These are phyloP conservation scores for Tetramorium simillimum DNA, from an alignment of 1,140 invertebrate genomes.

Conservation along the genomic window DNA sequence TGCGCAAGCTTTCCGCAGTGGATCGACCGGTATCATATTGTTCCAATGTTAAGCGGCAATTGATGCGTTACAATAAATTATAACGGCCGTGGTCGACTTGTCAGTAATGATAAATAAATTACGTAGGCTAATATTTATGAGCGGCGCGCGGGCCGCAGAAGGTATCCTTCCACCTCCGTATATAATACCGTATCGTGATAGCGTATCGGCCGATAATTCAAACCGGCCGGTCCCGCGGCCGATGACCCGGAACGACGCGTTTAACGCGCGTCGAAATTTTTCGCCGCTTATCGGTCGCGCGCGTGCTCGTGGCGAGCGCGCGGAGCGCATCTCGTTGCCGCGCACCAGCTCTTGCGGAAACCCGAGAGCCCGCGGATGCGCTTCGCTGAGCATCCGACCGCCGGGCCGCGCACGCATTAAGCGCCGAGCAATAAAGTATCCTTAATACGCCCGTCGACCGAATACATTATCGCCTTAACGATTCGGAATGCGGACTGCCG, in stretches of 20 bases:
- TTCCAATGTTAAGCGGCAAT: conserved; percentile 24
- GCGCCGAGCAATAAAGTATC: conserved; percentile 73
- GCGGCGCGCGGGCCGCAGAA: conserved; percentile 26
- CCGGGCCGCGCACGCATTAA: conserved; percentile 49
- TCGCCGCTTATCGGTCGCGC: conserved; percentile 57
- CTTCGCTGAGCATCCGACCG: conserved; percentile 61
- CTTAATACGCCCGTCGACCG: conserved; percentile 74
- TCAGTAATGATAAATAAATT: conserved; percentile 61
- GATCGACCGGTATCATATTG: background rate
- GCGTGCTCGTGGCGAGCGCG: conserved; percentile 58
- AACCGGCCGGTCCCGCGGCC: conserved; percentile 35
- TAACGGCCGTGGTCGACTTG: conserved; percentile 17
- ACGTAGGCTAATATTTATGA: conserved; percentile 43
- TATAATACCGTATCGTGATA: conserved; percentile 55
- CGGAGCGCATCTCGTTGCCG: conserved; percentile 31
- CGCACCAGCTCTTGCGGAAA: conserved; percentile 55
- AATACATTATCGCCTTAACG: conserved; percentile 75
- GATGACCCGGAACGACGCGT: conserved; percentile 71
- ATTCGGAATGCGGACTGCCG: conserved; percentile 71
- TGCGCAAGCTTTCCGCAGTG: background rate
- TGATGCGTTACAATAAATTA: conserved; percentile 55
- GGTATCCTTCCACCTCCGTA: conserved; percentile 30
- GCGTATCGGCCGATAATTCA: conserved; percentile 55
- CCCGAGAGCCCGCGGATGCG: conserved; percentile 66
- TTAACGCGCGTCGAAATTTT: conserved; percentile 67